A percentile compares a stretch with the other conserved stretches of the same genome.
Evolutionary conservation across 2,113 vertebrate genomes (phyloP).

Genomic region (Antennarius striatus): DNA sequence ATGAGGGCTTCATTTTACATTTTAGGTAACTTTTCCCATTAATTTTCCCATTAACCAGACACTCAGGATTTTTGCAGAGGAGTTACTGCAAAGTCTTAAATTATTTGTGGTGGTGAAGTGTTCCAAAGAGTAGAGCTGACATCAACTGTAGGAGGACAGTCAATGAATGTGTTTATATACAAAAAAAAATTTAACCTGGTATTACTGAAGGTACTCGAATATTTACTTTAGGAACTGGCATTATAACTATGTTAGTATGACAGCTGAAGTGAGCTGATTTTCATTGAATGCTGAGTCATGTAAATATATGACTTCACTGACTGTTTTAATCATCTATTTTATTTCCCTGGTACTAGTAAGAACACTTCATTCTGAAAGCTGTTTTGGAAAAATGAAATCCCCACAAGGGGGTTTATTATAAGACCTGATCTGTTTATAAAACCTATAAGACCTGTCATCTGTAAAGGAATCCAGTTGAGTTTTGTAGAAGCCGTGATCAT

Average conservation of each 20-base stretch:
- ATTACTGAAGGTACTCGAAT: constrained; percentile 36
- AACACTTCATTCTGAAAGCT: not conserved
- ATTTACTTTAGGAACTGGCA: constrained; percentile 43
- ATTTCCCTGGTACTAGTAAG: constrained; percentile 10
- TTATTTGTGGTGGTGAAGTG: constrained; percentile 30
- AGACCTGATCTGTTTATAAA: no score
- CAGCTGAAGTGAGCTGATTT: constrained; percentile 22
- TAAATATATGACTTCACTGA: constrained; percentile 44
- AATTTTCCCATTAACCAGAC: no score
- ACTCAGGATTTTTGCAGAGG: constrained; percentile 25
- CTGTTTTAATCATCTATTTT: constrained; percentile 28
- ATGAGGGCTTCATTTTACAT: not conserved
- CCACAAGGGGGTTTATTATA: not conserved
- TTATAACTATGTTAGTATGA: constrained; percentile 14
- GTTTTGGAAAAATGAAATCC: constrained; percentile 26
- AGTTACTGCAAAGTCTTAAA: constrained; percentile 33
- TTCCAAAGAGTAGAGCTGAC: constrained; percentile 30
- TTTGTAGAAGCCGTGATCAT: not conserved
- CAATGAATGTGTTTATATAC: constrained; percentile 39
- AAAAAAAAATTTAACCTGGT: constrained; percentile 2
- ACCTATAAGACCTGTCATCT: not conserved
- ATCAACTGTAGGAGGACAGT: constrained; percentile 39
- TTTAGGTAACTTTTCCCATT: no score
- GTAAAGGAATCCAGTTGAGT: not conserved
- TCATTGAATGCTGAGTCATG: constrained; percentile 17